phyloP scores from a whole-genome alignment of 2,888 invertebrate species.

The Spisula subtruncata region DNA sequence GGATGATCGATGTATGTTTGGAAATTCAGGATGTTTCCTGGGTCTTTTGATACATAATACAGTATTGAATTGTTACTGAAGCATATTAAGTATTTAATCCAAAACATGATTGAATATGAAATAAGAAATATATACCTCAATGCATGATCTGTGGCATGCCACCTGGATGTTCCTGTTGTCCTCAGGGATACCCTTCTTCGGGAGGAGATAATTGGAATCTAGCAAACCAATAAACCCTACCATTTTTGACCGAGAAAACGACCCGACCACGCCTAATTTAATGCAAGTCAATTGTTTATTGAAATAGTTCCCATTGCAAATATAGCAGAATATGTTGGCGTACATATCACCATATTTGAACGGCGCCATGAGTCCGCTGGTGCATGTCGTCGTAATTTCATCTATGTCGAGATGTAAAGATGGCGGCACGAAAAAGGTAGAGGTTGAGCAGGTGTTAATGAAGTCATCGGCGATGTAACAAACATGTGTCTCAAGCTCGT shows the following conservation, averaged over 20 bases:
- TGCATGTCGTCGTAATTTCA: neutral
- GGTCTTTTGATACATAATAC: too few relatives aligned
- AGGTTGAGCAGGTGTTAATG: neutral
- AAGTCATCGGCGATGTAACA: neutral
- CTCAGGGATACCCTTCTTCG: too few relatives aligned
- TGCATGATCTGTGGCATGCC: too few relatives aligned
- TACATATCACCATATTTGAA: neutral
- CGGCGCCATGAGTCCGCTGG: neutral
- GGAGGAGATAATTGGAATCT: neutral
- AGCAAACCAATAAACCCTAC: neutral
- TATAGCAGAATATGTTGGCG: neutral
- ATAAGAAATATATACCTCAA: too few relatives aligned
- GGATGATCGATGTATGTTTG: too few relatives aligned
- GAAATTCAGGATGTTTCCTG: too few relatives aligned
- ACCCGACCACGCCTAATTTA: too few relatives aligned
- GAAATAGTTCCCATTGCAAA: neutral
- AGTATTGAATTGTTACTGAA: too few relatives aligned
- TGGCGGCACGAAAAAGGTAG: neutral
- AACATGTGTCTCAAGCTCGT: conserved; percentile 4
- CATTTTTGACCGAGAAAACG: neutral
- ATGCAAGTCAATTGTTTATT: too few relatives aligned
- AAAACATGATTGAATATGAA: too few relatives aligned
- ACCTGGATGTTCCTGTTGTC: too few relatives aligned
- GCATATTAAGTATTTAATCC: too few relatives aligned
- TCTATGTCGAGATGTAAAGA: neutral